Evolutionary conservation across 2,888 invertebrate species (phyloP).

Genomic region (Diarsia rubi): DNA sequence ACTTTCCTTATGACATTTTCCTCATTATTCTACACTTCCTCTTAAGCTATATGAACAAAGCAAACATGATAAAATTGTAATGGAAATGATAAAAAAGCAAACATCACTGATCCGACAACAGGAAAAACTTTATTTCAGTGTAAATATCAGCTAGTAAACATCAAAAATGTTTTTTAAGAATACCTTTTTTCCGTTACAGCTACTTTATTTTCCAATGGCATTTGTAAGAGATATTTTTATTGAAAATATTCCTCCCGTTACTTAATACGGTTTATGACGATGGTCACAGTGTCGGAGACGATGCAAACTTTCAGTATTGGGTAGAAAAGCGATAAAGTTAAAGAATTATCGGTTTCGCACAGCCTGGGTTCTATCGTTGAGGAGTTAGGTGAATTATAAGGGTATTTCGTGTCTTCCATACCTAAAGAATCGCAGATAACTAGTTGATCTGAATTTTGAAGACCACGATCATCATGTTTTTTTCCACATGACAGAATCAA

Average conservation of each 20-base stretch:
- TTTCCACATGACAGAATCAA: background rate
- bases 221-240: slow-evolving; percentile 18
- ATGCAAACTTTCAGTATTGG: slow-evolving; percentile 51
- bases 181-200: background rate
- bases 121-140: background rate
- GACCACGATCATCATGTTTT: background rate
- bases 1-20: background rate
- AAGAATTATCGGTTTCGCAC: slow-evolving; percentile 34
- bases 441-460: background rate
- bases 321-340: slow-evolving; percentile 36
- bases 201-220: background rate
- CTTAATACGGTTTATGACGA: slow-evolving; percentile 42
- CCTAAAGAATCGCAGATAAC: background rate
- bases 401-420: background rate
- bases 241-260: slow-evolving; percentile 10
- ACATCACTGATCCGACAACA: background rate
- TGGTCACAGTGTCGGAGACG: slow-evolving; percentile 44
- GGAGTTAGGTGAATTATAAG: slow-evolving; percentile 8
- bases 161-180: background rate
- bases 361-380: background rate
- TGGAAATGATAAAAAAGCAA: background rate
- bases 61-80: background rate
- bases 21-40: background rate
- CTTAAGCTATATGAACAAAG: background rate
- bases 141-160: slow-evolving; percentile 23